phyloP scores from a whole-genome alignment of 1,140 invertebrate species.

The Chlorops oryzae region DNA sequence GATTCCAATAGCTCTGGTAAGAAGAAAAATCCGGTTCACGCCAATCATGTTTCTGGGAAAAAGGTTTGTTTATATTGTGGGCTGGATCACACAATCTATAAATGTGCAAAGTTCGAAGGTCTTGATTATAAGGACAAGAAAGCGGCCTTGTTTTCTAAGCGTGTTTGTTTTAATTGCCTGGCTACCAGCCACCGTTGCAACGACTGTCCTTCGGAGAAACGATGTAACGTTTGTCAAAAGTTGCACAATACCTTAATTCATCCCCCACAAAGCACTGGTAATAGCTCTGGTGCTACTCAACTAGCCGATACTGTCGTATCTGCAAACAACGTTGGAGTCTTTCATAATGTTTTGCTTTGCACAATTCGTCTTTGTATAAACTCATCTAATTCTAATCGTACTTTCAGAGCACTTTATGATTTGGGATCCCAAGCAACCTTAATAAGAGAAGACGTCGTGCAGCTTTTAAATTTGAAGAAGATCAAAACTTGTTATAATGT shows the following conservation, averaged over 20 bases:
- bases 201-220: neutral
- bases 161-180: constrained; percentile 6
- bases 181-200: neutral
- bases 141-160: neutral
- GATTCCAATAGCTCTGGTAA: no score
- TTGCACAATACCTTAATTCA: neutral
- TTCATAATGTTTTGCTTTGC: neutral
- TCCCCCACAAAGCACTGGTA: no score
- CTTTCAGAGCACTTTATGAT: constrained; percentile 6
- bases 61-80: constrained; percentile 5
- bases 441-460: neutral
- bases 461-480: neutral
- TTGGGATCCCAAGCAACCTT: constrained; percentile 6
- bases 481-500: neutral
- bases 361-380: constrained; percentile 2
- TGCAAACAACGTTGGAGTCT: neutral
- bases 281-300: no score
- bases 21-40: no score
- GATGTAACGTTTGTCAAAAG: constrained; percentile 4
- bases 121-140: neutral
- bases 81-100: neutral
- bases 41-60: no score
- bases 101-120: constrained; percentile 4
- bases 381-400: neutral
- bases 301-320: neutral